A percentile compares a stretch with the other conserved stretches of the same genome.
Evolutionary conservation across 2,113 vertebrate genomes (phyloP).

Genomic region (Trichomycterus rosablanca): DNA sequence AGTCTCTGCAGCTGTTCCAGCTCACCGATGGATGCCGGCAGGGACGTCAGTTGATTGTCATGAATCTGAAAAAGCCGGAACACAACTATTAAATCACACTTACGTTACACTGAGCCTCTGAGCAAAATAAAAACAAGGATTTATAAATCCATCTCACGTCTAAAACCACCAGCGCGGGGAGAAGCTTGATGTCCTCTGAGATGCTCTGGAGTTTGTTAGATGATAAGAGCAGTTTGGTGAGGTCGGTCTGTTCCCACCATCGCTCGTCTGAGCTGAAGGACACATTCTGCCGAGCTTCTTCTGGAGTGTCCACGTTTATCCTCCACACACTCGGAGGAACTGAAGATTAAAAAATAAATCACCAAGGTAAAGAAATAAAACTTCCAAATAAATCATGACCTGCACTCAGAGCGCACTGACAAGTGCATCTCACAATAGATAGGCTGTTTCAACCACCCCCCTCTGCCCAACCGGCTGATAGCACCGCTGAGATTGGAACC

Average conservation of each 20-base stretch:
- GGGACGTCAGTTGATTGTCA: conserved; percentile 82
- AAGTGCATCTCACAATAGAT: too few relatives aligned
- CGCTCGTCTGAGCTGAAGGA: conserved; percentile 77
- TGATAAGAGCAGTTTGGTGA: conserved; percentile 85
- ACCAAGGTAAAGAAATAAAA: too few relatives aligned
- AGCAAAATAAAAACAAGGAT: not conserved
- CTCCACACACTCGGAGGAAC: conserved; percentile 87
- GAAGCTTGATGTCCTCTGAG: conserved; percentile 79
- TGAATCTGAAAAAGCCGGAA: conserved; percentile 72
- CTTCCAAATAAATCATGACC: too few relatives aligned
- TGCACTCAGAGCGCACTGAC: too few relatives aligned
- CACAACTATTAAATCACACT: not conserved
- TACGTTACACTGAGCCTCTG: not conserved
- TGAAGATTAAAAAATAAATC: conserved; percentile 43
- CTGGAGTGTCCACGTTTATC: conserved; percentile 82
- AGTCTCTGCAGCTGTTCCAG: conserved; percentile 87
- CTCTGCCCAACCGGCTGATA: too few relatives aligned
- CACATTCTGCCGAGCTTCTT: conserved; percentile 76
- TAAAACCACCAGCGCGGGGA: conserved; percentile 73
- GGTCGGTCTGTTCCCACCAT: conserved; percentile 96
- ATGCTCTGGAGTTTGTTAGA: conserved; percentile 85
- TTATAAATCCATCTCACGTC: conserved; percentile 69
- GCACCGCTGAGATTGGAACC: too few relatives aligned
- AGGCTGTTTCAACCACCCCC: too few relatives aligned
- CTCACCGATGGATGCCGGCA: conserved; percentile 79